Conservation (phyloP, 1,140 invertebrate species). For the Drosophila funebris region DNA sequence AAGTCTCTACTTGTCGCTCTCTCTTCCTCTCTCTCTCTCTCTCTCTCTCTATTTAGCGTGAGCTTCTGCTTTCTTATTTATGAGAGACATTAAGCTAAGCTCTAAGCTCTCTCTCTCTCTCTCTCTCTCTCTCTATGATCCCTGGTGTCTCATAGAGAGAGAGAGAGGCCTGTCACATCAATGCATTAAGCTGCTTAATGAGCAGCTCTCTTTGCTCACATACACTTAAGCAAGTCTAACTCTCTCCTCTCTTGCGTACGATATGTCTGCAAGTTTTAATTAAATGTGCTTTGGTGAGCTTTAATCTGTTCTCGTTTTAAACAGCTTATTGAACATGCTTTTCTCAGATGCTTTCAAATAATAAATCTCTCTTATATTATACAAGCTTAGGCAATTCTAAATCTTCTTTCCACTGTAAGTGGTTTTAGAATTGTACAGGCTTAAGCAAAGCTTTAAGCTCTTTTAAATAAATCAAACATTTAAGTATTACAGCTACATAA, state of each 20-base stretch:
- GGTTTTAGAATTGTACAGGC: too few species aligned
- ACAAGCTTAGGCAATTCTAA: not conserved
- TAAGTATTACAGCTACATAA: not conserved
- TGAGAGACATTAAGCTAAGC: constrained; percentile 2
- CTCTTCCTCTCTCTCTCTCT: not conserved
- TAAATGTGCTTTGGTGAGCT: too few species aligned
- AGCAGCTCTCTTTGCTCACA: not conserved
- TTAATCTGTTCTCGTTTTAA: too few species aligned
- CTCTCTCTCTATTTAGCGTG: not conserved
- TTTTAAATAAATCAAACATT: not conserved
- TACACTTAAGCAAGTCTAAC: not conserved
- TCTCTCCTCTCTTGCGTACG: too few species aligned
- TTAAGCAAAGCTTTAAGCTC: not conserved
- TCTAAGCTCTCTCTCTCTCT: not conserved
- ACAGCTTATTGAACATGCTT: too few species aligned
- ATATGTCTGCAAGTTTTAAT: too few species aligned
- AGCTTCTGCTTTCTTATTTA: not conserved
- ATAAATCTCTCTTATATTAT: too few species aligned
- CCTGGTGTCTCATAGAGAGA: not conserved
- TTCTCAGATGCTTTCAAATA: too few species aligned
- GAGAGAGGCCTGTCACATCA: not conserved
- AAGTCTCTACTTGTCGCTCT: constrained; percentile 1
- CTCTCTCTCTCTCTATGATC: not conserved
- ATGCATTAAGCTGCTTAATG: not conserved
- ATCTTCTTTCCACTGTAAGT: too few species aligned